Conservation (phyloP, 2,888 invertebrate species). For the Nymphalis c-album region DNA sequence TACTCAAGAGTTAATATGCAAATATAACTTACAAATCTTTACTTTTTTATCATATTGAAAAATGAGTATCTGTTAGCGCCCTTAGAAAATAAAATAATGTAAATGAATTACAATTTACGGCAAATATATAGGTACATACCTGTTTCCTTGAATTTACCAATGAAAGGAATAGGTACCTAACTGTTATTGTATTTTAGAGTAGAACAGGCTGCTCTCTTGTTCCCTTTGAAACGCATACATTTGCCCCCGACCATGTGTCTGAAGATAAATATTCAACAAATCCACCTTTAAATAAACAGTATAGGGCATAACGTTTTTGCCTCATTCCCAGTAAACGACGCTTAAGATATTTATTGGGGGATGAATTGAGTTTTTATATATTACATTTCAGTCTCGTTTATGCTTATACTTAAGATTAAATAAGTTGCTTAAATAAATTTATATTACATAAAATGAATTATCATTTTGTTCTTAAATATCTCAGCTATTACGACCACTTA, state of each 20-base stretch:
- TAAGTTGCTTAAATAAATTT: conserved; percentile 24
- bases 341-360: conserved; percentile 79
- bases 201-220: conserved; percentile 22
- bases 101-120: conserved; percentile 1
- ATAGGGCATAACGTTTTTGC: conserved; percentile 76
- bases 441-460: not conserved
- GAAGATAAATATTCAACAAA: conserved; percentile 77
- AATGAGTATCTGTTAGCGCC: not conserved
- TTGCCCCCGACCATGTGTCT: conserved; percentile 53
- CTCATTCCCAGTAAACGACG: conserved; percentile 77
- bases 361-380: conserved; percentile 74
- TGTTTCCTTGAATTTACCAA: conserved; percentile 6
- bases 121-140: conserved; percentile 9
- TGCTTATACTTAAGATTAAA: conserved; percentile 42
- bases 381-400: conserved; percentile 54
- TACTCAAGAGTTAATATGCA: not conserved
- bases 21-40: too few species aligned
- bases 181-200: conserved; percentile 14
- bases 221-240: conserved; percentile 40
- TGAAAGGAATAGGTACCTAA: not conserved
- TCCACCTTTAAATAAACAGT: conserved; percentile 80
- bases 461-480: too few species aligned
- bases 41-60: too few species aligned
- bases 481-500: too few species aligned
- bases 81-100: not conserved